A percentile compares a stretch with the other conserved stretches of the same genome.
These are phyloP conservation scores for Cecidostiba fungosa DNA, from an alignment of 2,888 invertebrate species.

Conservation along the genomic window DNA sequence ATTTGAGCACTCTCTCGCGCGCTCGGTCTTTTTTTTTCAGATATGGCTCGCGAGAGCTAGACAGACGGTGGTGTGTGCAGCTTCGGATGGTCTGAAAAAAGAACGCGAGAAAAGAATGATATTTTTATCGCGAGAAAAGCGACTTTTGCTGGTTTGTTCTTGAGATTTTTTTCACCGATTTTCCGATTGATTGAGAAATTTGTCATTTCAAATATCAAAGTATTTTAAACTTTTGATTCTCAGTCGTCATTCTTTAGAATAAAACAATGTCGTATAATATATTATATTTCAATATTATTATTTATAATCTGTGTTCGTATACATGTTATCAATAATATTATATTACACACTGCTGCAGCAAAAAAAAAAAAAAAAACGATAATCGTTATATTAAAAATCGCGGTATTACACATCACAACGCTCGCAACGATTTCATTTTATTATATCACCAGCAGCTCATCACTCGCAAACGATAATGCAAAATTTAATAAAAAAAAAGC, in stretches of 20 bases:
- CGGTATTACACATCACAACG: too few relatives aligned
- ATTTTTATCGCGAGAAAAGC: background rate
- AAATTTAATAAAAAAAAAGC: slow-evolving; percentile 19
- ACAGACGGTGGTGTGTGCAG: background rate
- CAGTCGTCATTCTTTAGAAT: too few relatives aligned
- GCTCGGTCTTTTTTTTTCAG: slow-evolving; percentile 23
- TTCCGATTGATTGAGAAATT: background rate
- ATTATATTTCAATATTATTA: too few relatives aligned
- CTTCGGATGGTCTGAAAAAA: background rate
- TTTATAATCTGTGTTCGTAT: too few relatives aligned
- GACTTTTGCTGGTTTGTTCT: background rate
- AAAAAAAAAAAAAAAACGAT: background rate
- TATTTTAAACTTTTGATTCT: too few relatives aligned
- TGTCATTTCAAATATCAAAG: too few relatives aligned
- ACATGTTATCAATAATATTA: too few relatives aligned
- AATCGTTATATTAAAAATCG: background rate
- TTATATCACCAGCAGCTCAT: background rate
- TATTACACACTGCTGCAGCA: too few relatives aligned
- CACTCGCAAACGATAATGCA: background rate
- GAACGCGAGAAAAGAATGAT: background rate
- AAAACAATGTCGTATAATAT: too few relatives aligned
- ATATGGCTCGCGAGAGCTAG: slow-evolving; percentile 1
- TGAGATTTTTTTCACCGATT: background rate
- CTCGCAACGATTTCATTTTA: background rate
- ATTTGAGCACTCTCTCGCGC: slow-evolving; percentile 4